Conservation (phyloP, 35 echinoderm and acorn worm species). For the Chiridota heheva region DNA sequence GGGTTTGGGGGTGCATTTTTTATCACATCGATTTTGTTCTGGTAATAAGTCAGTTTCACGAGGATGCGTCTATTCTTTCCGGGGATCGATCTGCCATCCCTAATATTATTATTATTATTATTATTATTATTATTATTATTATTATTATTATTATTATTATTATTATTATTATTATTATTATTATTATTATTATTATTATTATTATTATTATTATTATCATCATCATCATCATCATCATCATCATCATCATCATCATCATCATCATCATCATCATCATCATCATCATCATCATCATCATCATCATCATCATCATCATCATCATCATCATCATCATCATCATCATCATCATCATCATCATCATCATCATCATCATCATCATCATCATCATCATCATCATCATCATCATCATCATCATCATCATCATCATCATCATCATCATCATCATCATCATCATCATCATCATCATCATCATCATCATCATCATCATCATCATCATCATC, state of each 20-base stretch:
- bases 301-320: background rate
- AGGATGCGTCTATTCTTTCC: no score
- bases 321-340: background rate
- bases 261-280: background rate
- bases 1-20: no score
- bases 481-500: background rate
- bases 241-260: constrained; percentile 6
- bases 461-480: background rate
- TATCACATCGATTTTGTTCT: no score
- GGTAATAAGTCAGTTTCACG: no score
- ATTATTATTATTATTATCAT: no score
- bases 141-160: no score
- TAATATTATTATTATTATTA: no score
- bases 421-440: background rate
- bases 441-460: background rate
- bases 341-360: background rate
- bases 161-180: no score
- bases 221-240: constrained; percentile 6
- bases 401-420: background rate
- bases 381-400: background rate
- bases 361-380: background rate
- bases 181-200: no score
- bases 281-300: background rate
- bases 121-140: no score
- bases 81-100: no score